Evolutionary conservation across 2,797 vertebrate genomes (phyloP).

Genomic region (Lacerta viridis): DNA sequence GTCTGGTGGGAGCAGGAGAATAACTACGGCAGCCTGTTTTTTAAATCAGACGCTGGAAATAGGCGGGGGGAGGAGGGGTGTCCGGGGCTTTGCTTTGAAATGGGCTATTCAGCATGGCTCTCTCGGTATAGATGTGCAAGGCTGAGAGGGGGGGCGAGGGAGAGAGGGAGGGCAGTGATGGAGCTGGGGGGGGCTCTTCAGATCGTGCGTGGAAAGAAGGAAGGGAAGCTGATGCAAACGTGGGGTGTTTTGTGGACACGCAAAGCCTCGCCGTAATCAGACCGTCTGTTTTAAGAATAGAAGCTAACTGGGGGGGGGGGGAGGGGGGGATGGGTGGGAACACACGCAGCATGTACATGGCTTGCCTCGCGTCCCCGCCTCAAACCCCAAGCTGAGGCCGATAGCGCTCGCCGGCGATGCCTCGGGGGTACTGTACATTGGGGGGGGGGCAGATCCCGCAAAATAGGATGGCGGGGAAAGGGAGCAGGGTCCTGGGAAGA

Average conservation of each 20-base stretch:
- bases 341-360: background rate
- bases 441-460: conserved; percentile 67
- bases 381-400: conserved; percentile 62
- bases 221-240: background rate
- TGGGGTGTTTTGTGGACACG: background rate
- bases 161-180: conserved; percentile 3
- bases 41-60: conserved; percentile 70
- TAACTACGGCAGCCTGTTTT: conserved; percentile 74
- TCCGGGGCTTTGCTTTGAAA: conserved; percentile 68
- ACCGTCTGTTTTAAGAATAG: conserved; percentile 1
- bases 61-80: conserved; percentile 57
- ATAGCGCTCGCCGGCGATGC: conserved; percentile 46
- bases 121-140: conserved; percentile 45
- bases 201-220: conserved; percentile 20
- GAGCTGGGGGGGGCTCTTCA: conserved; percentile 15
- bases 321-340: background rate
- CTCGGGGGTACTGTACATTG: background rate
- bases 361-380: conserved; percentile 29
- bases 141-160: conserved; percentile 40
- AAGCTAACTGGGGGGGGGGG: background rate
- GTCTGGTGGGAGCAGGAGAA: conserved; percentile 74
- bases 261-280: background rate
- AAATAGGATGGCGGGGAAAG: conserved; percentile 68
- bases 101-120: conserved; percentile 65
- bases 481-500: conserved; percentile 22